Evolutionary conservation across 2,888 invertebrate genomes (phyloP), one percentile per base, ranked within the genome.

Genomic region (Orgyia antiqua): DNA sequence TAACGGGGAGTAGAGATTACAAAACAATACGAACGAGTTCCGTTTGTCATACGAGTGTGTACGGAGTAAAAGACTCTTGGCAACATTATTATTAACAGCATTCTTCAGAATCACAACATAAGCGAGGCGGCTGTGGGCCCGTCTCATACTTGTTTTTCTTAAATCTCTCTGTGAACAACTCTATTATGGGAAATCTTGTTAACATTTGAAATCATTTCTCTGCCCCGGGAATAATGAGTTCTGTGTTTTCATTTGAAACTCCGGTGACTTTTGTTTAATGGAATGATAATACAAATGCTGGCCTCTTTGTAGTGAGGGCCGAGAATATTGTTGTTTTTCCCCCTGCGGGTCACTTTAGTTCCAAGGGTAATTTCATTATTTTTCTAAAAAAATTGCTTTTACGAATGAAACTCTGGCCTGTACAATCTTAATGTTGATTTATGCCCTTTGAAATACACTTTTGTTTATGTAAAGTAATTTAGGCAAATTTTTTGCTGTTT

Each of bases 231-330:
- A 82, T 83, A 82, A 84, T 82, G 82, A 80, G 77, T 78, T 82
- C 76, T 77, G 77, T 77, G 80, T 82, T 84, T 83, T 83, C 78
- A 79, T 80, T 83, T 68, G 79, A 78, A 84, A 82, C 77, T 71
- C 75, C 71, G 74, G 83, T 83, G 83, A 86, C 84, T 83, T 83
- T 83, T 84, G 79, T 83, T 82, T 83, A 86, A 86, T 86, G 84
- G 82, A 86, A 86, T 84, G 79, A 86, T 84, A 86, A 86, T 83
- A 84, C 75, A 67, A 80, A 77, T 78, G 77, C 71, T 80, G 62
- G 68, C 74, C 73, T 75, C 82, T 82, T 79, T 82, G 82, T 83
- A 78, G 80, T 79, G 71, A 68, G 69, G 67, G 62, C 63, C 63
- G 71, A 68, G 70, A 68, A 78, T 78, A 73, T 78, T 79, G 76